These are phyloP conservation scores for Battus philenor DNA, from an alignment of 1,140 invertebrate species.

Conservation along the genomic window DNA sequence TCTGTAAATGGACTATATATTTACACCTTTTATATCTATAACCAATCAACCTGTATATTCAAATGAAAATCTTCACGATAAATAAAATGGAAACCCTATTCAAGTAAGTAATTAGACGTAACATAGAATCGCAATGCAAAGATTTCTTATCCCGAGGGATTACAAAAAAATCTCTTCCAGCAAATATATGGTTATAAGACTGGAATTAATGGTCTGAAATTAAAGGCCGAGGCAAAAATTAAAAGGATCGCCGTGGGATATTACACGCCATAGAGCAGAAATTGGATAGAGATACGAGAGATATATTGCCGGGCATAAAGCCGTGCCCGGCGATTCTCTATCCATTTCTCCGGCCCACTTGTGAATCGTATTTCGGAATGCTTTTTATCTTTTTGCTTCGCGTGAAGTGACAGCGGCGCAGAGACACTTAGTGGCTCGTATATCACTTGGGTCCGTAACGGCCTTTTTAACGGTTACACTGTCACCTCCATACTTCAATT, in stretches of 20 bases:
- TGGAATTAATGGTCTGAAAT: constrained; percentile 45
- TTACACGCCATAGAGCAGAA: constrained; percentile 67
- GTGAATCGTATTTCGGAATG: constrained; percentile 68
- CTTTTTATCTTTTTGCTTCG: constrained; percentile 68
- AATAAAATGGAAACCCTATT: too few species aligned
- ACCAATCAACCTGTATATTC: too few species aligned
- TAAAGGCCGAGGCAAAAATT: constrained; percentile 55
- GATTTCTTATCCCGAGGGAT: constrained; percentile 16
- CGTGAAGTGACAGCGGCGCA: constrained; percentile 62
- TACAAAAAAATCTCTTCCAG: constrained; percentile 13
- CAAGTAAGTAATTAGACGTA: too few species aligned
- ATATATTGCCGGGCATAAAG: constrained; percentile 67
- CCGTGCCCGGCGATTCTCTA: constrained; percentile 59
- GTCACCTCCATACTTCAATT: constrained; percentile 57
- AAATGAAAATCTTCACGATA: too few species aligned
- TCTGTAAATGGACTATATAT: too few species aligned
- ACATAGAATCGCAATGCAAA: too few species aligned
- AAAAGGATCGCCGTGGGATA: constrained; percentile 54
- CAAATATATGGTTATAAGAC: constrained; percentile 14
- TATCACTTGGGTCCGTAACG: constrained; percentile 67
- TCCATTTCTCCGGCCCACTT: constrained; percentile 66
- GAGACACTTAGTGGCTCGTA: constrained; percentile 68
- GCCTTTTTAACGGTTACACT: constrained; percentile 60
- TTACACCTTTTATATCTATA: too few species aligned
- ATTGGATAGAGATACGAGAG: constrained; percentile 67